Conservation (phyloP, 92 coral and sea anemone genomes). For the Heteractis magnifica region DNA sequence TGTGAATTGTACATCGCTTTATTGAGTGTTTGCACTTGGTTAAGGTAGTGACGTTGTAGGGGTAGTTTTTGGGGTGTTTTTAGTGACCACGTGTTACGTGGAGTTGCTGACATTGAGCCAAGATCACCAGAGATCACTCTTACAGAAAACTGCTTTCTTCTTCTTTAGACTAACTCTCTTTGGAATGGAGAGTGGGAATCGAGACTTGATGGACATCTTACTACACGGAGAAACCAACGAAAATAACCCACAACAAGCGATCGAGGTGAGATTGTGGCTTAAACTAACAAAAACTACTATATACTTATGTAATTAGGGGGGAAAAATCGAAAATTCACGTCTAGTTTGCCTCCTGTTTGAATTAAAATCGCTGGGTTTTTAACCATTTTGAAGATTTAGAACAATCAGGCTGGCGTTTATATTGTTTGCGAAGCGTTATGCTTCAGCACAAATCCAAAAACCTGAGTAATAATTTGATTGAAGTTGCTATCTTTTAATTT, state of each 20-base stretch:
- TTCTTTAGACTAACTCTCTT: not conserved
- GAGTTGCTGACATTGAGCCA: conserved; percentile 33
- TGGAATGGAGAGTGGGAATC: conserved; percentile 42
- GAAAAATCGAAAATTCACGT: not conserved
- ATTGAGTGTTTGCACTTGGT: not conserved
- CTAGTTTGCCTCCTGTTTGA: not conserved
- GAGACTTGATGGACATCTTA: conserved; percentile 67
- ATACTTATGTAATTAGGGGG: not conserved
- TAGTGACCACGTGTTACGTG: conserved; percentile 25
- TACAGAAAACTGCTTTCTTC: not conserved
- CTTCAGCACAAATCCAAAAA: not conserved
- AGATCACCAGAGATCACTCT: not conserved
- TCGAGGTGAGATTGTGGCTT: conserved; percentile 26
- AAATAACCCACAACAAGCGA: conserved; percentile 6
- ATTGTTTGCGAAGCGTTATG: not conserved
- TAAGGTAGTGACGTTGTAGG: not conserved
- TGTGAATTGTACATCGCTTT: not conserved
- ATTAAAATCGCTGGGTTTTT: not conserved
- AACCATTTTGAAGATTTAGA: not conserved
- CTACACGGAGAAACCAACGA: conserved; percentile 45
- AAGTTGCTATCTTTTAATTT: not conserved
- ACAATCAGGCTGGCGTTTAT: not conserved
- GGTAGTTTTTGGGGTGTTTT: conserved; percentile 26
- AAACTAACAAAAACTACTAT: not conserved
- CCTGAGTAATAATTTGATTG: not conserved